A percentile compares a stretch with the other conserved stretches of the same genome.
These are phyloP conservation scores for Ciona savignyi DNA, from an alignment of 23 tunicate genomes.

Conservation along the genomic window DNA sequence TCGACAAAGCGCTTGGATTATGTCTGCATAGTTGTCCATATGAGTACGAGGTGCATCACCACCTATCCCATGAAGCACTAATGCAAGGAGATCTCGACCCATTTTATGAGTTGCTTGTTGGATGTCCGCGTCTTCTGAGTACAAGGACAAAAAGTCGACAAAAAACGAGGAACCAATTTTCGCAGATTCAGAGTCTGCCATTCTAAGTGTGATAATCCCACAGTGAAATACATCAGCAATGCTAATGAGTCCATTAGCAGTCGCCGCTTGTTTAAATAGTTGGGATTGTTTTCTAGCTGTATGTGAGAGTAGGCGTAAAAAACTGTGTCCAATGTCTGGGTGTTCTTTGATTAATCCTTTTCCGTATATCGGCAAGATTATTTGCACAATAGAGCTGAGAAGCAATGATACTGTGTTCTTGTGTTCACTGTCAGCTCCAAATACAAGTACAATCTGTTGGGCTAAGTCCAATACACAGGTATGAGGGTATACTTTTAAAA, in stretches of 20 bases:
- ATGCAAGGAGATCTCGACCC: conserved; percentile 27
- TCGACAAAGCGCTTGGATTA: conserved; percentile 36
- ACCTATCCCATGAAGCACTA: conserved; percentile 52
- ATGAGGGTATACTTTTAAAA: conserved; percentile 56
- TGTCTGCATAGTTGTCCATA: conserved; percentile 81
- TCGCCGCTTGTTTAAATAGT: conserved; percentile 5
- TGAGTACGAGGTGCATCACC: conserved; percentile 61
- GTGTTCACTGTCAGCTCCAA: conserved; percentile 34
- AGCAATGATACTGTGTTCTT: conserved; percentile 12
- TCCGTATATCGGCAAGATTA: conserved; percentile 26
- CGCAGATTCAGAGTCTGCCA: conserved; percentile 68
- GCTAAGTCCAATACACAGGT: conserved; percentile 57
- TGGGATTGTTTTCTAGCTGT: conserved; percentile 22
- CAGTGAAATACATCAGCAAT: conserved; percentile 46
- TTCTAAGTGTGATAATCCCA: conserved; percentile 34
- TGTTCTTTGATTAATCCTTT: conserved; percentile 16
- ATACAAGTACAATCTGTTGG: conserved; percentile 62
- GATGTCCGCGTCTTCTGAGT: conserved; percentile 4
- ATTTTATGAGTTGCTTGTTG: conserved; percentile 8
- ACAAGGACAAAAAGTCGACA: conserved; percentile 23
- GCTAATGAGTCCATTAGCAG: neutral
- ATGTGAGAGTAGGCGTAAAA: conserved; percentile 32
- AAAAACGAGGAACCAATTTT: conserved; percentile 39
- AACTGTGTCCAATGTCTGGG: conserved; percentile 75
- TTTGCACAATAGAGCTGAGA: conserved; percentile 17